These are phyloP conservation scores for Platysteira castanea DNA, from an alignment of 2,113 vertebrate genomes.

Conservation along the genomic window DNA sequence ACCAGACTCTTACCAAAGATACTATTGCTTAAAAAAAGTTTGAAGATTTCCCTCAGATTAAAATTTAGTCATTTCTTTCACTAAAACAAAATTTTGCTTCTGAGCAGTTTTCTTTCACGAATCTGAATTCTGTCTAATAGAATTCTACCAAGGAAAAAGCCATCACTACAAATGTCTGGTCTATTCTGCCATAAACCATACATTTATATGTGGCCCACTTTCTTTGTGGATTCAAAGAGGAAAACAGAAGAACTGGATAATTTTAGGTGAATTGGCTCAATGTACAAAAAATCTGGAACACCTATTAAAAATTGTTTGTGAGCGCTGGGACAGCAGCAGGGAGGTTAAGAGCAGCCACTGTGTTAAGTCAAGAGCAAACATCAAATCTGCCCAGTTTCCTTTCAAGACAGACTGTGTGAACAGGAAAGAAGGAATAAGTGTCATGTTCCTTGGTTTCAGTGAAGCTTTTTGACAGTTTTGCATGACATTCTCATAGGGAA, in stretches of 20 bases:
- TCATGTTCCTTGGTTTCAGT: background rate
- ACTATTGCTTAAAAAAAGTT: background rate
- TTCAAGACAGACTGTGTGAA: background rate
- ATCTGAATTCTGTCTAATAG: background rate
- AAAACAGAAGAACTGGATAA: background rate
- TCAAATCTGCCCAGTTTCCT: background rate
- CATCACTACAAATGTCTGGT: background rate
- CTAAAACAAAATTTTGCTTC: background rate
- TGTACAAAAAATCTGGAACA: background rate
- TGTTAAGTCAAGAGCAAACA: background rate
- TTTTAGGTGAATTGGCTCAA: background rate
- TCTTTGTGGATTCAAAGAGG: background rate
- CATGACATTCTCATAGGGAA: background rate
- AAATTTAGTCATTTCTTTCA: background rate
- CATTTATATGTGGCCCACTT: background rate
- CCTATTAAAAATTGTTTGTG: background rate
- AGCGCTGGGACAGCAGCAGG: background rate
- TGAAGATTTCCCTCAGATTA: background rate
- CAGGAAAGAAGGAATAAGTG: background rate
- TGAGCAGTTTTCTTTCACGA: background rate
- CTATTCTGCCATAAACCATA: background rate
- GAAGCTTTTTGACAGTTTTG: background rate
- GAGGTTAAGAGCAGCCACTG: background rate
- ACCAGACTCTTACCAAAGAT: background rate
- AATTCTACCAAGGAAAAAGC: background rate